Percentiles rank a stretch among this genome's conserved stretches.
Conservation (phyloP, 30 jellyfish, hydroid and myxozoan genomes). For the Aurelia sp. region DNA sequence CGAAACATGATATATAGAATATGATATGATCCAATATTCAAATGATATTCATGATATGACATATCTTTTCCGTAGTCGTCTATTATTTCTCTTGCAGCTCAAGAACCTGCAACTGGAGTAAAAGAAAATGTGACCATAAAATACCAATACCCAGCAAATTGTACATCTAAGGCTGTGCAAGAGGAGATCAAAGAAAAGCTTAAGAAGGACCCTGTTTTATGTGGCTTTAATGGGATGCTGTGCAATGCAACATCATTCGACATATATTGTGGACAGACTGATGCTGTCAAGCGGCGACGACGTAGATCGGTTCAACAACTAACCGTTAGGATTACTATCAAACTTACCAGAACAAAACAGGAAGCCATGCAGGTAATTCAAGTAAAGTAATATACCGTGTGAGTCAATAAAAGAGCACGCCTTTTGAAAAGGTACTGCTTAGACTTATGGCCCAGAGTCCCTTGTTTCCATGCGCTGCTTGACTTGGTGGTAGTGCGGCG, state of each 20-base stretch:
- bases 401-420: no score
- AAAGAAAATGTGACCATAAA: constrained; percentile 3
- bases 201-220: neutral
- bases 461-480: no score
- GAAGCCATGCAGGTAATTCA: constrained; percentile 38
- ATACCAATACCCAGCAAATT: constrained; percentile 68
- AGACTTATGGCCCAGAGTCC: no score
- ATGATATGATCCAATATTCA: no score
- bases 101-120: constrained; percentile 35
- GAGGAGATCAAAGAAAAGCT: constrained; percentile 35
- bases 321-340: constrained; percentile 21
- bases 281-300: constrained; percentile 63
- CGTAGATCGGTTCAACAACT: constrained; percentile 49
- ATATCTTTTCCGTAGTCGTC: no score
- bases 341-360: constrained; percentile 53
- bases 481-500: no score
- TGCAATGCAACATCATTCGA: neutral
- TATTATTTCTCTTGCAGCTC: no score
- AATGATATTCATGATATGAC: no score
- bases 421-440: no score
- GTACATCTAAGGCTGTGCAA: constrained; percentile 65
- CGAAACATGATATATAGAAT: no score
- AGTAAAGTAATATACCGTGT: neutral
- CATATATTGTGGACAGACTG: constrained; percentile 61
- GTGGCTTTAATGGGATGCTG: no score